phyloP scores from a whole-genome alignment of 1,140 invertebrate genomes.

The Hyposmocoma kahamanoa region DNA sequence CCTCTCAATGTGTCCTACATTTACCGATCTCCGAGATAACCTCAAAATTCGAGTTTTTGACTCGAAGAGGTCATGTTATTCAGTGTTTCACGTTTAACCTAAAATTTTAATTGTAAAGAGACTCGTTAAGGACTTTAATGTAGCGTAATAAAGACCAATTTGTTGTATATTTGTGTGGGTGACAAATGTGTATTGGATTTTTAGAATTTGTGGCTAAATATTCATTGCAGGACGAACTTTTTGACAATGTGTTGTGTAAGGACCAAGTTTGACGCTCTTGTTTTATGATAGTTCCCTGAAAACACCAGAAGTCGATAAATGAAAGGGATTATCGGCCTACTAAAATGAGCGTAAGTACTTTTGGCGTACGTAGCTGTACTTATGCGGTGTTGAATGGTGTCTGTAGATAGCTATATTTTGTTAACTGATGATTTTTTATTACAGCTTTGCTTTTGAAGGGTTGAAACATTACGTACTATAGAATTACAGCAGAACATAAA shows the following conservation, averaged over 20 bases:
- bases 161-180: background rate
- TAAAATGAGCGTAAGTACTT: conserved; percentile 44
- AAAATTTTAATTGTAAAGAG: background rate
- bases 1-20: conserved; percentile 56
- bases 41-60: conserved; percentile 55
- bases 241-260: background rate
- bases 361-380: no score
- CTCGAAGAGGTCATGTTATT: conserved; percentile 26
- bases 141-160: background rate
- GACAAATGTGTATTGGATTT: conserved; percentile 2
- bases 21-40: conserved; percentile 59
- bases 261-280: conserved; percentile 2
- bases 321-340: conserved; percentile 9
- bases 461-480: no score
- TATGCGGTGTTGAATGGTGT: conserved; percentile 6
- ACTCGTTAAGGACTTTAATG: background rate
- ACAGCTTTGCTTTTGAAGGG: no score
- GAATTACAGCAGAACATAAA: no score
- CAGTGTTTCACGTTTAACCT: background rate
- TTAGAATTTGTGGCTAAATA: conserved; percentile 7
- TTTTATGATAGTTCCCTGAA: conserved; percentile 38
- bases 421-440: no score
- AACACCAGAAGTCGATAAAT: conserved; percentile 13
- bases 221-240: background rate
- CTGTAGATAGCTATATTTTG: background rate